A percentile compares a stretch with the other conserved stretches of the same genome.
Conservation (phyloP, 2,888 invertebrate species). For the Lissocephala sabroskyi region DNA sequence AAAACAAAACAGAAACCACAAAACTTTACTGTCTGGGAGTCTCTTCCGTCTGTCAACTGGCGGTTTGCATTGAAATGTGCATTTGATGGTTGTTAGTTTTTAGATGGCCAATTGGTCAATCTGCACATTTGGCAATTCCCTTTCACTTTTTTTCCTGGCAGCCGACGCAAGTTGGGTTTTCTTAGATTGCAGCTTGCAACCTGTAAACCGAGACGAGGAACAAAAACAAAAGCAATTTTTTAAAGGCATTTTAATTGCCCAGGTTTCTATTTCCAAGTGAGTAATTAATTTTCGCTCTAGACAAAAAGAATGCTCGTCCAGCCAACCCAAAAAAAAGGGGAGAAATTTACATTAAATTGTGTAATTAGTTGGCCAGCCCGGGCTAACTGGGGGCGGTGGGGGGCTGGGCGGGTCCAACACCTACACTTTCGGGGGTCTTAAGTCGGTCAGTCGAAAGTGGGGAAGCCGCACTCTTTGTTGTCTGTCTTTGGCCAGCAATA, state of each 20-base stretch:
- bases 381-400: too few relatives aligned
- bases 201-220: conserved; percentile 10
- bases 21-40: too few relatives aligned
- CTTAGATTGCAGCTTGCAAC: conserved; percentile 41
- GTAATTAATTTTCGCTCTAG: conserved; percentile 46
- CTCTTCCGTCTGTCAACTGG: too few relatives aligned
- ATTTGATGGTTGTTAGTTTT: neutral
- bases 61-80: too few relatives aligned
- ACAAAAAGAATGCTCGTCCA: conserved; percentile 34
- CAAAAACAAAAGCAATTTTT: conserved; percentile 16
- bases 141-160: conserved; percentile 59
- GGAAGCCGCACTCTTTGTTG: conserved; percentile 3
- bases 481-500: too few relatives aligned
- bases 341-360: conserved; percentile 61
- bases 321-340: conserved; percentile 25
- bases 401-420: too few relatives aligned
- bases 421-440: neutral
- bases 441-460: conserved; percentile 1
- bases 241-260: conserved; percentile 55
- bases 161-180: too few relatives aligned
- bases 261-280: conserved; percentile 25
- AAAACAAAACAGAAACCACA: too few relatives aligned
- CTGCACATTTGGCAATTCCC: conserved; percentile 51
- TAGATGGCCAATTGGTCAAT: conserved; percentile 29
- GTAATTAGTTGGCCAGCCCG: conserved; percentile 46